phyloP scores from a whole-genome alignment of 2,797 vertebrate genomes.

The Coregonus suidteri region DNA sequence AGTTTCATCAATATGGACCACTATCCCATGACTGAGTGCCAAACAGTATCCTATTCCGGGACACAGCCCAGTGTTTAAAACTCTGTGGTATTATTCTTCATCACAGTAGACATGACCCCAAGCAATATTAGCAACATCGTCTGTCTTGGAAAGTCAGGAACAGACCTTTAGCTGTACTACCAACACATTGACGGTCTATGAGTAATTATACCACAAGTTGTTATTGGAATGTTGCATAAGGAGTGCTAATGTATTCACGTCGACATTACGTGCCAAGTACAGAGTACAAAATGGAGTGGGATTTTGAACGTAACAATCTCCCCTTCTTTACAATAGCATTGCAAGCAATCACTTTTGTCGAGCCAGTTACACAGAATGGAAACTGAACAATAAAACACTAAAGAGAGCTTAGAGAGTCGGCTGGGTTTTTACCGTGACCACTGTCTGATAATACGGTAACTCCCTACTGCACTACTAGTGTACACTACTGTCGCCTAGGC shows the following conservation, averaged over 20 bases:
- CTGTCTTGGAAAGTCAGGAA: neutral
- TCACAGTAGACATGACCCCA: neutral
- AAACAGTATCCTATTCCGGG: no score
- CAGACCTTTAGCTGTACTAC: neutral
- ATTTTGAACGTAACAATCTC: neutral
- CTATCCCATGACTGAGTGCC: neutral
- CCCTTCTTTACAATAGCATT: neutral
- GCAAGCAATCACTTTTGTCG: neutral
- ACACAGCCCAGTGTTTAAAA: neutral
- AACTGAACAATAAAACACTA: neutral
- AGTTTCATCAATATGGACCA: neutral
- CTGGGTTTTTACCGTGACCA: neutral
- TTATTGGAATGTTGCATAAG: neutral
- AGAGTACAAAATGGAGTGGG: neutral
- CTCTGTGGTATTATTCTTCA: neutral
- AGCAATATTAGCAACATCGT: neutral
- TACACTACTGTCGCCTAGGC: neutral
- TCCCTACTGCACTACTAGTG: neutral
- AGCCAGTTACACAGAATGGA: neutral
- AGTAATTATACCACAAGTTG: neutral
- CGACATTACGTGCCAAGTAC: neutral
- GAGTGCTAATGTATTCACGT: no score
- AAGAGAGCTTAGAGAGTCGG: neutral
- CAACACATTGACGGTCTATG: neutral
- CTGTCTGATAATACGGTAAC: neutral